These are phyloP conservation scores for Chelonoidis abingdonii DNA, from an alignment of 2,113 vertebrate species.

Conservation along the genomic window DNA sequence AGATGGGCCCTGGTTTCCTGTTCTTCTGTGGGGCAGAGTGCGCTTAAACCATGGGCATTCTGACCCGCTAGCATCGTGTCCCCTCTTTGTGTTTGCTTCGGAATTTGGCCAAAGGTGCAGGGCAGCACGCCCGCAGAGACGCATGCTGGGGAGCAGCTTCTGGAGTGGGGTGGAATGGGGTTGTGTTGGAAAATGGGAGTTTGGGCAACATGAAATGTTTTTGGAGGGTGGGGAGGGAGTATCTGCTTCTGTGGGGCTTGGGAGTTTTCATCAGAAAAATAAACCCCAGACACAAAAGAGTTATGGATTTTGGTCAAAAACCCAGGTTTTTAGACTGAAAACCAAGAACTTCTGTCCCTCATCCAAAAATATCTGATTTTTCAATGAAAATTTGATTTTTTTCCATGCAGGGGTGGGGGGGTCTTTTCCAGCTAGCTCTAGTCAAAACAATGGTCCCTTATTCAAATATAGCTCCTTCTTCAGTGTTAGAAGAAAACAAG, in stretches of 20 bases:
- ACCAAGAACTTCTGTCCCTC: background rate
- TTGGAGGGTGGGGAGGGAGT: no score
- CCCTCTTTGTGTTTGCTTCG: background rate
- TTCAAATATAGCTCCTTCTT: background rate
- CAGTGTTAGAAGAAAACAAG: background rate
- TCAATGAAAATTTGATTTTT: background rate
- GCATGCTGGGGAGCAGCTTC: background rate
- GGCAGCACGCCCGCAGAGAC: background rate
- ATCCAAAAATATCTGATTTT: background rate
- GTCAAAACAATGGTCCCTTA: background rate
- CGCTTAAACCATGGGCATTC: fast-evolving
- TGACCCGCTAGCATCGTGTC: background rate
- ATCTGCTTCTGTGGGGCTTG: background rate
- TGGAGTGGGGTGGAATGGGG: background rate
- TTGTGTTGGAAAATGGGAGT: background rate
- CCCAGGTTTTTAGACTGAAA: background rate
- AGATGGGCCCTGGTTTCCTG: background rate
- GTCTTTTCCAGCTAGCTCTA: background rate
- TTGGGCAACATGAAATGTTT: background rate
- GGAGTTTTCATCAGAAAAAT: background rate
- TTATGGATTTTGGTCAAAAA: background rate
- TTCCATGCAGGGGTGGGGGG: no score
- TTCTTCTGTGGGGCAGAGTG: background rate
- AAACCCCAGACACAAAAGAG: background rate
- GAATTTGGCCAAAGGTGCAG: background rate